Evolutionary conservation across 1,140 invertebrate genomes (phyloP), one percentile per base, ranked within the genome.

Genomic region (Neotoxoptera formosana): DNA sequence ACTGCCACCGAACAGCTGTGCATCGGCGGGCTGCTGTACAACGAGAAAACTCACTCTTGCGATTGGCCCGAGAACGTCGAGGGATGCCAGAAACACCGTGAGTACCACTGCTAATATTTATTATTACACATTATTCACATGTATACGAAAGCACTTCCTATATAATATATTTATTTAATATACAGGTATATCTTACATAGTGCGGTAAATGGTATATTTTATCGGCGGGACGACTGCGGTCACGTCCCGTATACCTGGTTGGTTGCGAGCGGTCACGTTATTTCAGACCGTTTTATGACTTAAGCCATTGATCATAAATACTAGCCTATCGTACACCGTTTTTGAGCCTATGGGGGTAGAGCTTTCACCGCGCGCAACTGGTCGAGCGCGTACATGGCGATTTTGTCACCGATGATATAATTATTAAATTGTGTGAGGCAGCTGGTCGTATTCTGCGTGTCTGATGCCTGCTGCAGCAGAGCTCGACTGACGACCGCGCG

Each of bases 11-110:
- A 98, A 95, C 98, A 98, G 95, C 96, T 98, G n/a, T 99, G 98
- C 95, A 98, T 98, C 94, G 98, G 98, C 81, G 98, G 98, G 4
- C 96, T 99, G 11, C 96, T 99, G 17, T 99, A 98, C 96, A 98
- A 98, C 95, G 98, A 99, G 95, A 96, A 97, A 94, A 97, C 98
- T 0, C 97, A 98, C 94, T 97, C 98, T 17, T 99, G 98, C 95
- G 98, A 99, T 95, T 99, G 98, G 98, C 98, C 98, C 0, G 98
- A 98, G 95, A 98, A 98, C 95, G 98, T 98, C 17, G 97, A 97
- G 41, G 98, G 98, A 84, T 99, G 98, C 95, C 98, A 98, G 95
- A 98, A 98, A 95, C 98, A 99, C 96, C 98, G 98, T 98, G 95
- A 97, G 97, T 97, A 86, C 41, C 14, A 8, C 4, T 48, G 7